Evolutionary conservation across 2,888 invertebrate genomes (phyloP), one percentile per base, ranked within the genome.

Genomic region (Papilio gigon): DNA sequence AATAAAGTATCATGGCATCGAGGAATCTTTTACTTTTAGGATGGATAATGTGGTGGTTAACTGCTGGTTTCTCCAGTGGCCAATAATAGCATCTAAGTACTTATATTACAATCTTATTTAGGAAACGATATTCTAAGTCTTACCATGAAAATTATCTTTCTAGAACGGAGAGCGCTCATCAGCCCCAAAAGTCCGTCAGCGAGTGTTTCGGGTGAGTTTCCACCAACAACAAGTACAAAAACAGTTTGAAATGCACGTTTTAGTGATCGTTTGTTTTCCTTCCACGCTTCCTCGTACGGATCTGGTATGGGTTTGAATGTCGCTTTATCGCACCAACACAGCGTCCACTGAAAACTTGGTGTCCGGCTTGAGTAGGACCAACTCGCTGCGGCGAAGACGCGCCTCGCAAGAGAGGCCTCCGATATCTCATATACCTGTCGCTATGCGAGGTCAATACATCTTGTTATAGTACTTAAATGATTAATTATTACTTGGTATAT

Each of bases 151-250:
- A 59, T 71, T 74, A 76, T 76, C 69, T 65, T 70, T 86, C 82
- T 84, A 92, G 92, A 92, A 71, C 79, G 91, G 65, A 83, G 90
- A 84, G 79, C 83, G 0, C 81, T 90, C 9, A 89, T 86, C 0
- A 92, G 91, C 69, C 92, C 92, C 0, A 80, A 92, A 27, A 92
- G 92, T 74, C 92, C 92, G 0, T 91, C 92, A 0, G 84, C 89
- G n/a, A 92, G 92, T 71, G 91, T 92, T 1, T 92, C 92, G 74
- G 92, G 92, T 92, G 71, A 75, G 79, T 75, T 12, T 22, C 40
- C 12, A 14, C 12, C 14, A 63, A 50, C 37, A 33, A 22, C 3
- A 61, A 17, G 64, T 50, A 33, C 27, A 61, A n/a, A 60, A 60
- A 60, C 20, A 60, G 8, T 27, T 53, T 17, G 20, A 67, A 62